phyloP scores from a whole-genome alignment of 2,888 invertebrate species.

The Branchellion lobata region DNA sequence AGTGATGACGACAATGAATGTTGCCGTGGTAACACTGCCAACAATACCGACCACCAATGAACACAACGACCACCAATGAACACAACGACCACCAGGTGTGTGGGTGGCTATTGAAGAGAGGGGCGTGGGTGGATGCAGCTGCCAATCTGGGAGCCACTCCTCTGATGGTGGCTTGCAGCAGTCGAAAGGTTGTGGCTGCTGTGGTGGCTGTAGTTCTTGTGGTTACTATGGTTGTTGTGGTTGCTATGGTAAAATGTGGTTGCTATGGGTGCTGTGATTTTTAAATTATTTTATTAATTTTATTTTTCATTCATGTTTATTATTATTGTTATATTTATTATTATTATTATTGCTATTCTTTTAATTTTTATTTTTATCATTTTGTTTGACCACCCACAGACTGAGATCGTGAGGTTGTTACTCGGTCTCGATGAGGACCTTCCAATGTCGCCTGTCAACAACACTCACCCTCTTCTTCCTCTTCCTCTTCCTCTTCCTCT shows the following conservation, averaged over 20 bases:
- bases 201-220: not conserved
- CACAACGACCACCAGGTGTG: constrained; percentile 43
- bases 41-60: too few species aligned
- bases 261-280: not conserved
- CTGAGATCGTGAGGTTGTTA: constrained; percentile 44
- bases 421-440: not conserved
- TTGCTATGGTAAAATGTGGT: too few species aligned
- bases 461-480: too few species aligned
- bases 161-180: constrained; percentile 53
- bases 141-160: constrained; percentile 53
- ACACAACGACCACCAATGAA: too few species aligned
- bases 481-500: too few species aligned
- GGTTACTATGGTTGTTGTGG: too few species aligned
- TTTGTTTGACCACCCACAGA: not conserved
- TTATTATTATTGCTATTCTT: too few species aligned
- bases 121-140: constrained; percentile 44
- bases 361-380: too few species aligned
- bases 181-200: constrained; percentile 7
- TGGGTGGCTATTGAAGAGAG: constrained; percentile 46
- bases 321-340: too few species aligned
- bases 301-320: not conserved
- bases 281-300: not conserved
- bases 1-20: too few species aligned
- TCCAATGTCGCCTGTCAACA: too few species aligned
- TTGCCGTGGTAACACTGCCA: too few species aligned